Conservation (phyloP, 2,888 invertebrate species). For the Thera obeliscata region DNA sequence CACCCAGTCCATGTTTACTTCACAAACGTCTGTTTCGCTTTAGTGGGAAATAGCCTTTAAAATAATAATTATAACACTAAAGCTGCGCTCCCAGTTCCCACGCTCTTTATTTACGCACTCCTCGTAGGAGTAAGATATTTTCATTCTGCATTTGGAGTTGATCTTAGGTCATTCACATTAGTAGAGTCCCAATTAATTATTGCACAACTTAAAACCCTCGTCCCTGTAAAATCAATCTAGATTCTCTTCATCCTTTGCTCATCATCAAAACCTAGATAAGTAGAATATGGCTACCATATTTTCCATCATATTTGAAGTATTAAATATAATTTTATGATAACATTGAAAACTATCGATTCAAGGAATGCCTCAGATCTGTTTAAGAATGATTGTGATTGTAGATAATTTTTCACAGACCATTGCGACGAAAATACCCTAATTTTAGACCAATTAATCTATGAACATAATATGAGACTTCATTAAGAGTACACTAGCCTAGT, state of each 20-base stretch:
- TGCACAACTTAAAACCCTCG: neutral
- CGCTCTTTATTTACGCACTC: conserved; percentile 21
- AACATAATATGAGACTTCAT: no score
- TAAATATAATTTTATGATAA: no score
- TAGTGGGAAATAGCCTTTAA: neutral
- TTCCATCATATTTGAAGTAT: no score
- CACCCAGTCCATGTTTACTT: no score
- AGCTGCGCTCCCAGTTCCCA: conserved; percentile 24
- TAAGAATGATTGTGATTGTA: no score
- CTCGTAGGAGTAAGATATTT: conserved; percentile 19
- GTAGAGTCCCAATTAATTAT: neutral
- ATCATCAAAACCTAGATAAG: neutral
- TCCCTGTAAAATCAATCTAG: neutral
- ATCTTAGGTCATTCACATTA: conserved; percentile 34
- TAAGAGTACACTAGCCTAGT: neutral
- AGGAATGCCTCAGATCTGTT: no score
- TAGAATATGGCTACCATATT: no score
- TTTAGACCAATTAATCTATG: no score
- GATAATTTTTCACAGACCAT: no score
- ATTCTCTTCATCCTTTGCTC: neutral
- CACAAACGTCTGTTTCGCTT: neutral
- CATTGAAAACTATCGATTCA: no score
- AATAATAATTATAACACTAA: conserved; percentile 3
- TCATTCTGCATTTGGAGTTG: conserved; percentile 25
- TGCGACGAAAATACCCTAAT: no score